phyloP scores from a whole-genome alignment of 1,140 invertebrate genomes.

The Drosophila pseudoobscura region DNA sequence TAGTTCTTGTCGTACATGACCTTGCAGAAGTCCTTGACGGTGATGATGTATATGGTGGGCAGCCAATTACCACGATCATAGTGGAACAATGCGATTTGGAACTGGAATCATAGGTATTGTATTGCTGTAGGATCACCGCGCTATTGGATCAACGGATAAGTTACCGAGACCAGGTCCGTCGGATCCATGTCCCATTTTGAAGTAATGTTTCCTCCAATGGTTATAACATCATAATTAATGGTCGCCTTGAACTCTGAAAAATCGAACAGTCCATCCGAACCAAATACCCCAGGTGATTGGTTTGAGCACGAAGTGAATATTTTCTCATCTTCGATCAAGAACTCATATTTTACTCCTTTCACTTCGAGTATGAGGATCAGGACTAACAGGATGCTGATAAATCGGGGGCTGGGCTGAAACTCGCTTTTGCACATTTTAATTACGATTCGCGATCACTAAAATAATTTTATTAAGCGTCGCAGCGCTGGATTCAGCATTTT shows the following conservation, averaged over 20 bases:
- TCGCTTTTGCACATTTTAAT: too few species aligned
- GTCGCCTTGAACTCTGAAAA: not conserved
- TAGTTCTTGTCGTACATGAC: not conserved
- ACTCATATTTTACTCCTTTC: not conserved
- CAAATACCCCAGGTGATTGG: not conserved
- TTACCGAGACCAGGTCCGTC: constrained; percentile 4
- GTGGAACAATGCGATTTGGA: not conserved
- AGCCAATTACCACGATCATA: constrained; percentile 1
- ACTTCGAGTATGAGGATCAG: not conserved
- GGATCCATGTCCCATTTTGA: not conserved
- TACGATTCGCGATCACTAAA: too few species aligned
- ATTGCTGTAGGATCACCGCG: not conserved
- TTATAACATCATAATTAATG: not conserved
- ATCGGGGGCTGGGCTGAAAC: not conserved
- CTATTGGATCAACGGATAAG: not conserved
- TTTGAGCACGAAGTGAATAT: not conserved
- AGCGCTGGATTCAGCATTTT: too few species aligned
- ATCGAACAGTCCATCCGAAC: not conserved
- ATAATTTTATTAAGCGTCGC: too few species aligned
- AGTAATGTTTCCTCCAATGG: constrained; percentile 1
- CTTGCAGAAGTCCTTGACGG: not conserved
- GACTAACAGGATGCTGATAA: not conserved
- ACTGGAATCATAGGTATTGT: not conserved
- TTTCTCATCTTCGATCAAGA: not conserved
- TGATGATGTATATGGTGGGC: constrained; percentile 2